Base-by-base conservation (phyloP, 2,113 vertebrate genomes). In the Prinia subflava region DNA sequence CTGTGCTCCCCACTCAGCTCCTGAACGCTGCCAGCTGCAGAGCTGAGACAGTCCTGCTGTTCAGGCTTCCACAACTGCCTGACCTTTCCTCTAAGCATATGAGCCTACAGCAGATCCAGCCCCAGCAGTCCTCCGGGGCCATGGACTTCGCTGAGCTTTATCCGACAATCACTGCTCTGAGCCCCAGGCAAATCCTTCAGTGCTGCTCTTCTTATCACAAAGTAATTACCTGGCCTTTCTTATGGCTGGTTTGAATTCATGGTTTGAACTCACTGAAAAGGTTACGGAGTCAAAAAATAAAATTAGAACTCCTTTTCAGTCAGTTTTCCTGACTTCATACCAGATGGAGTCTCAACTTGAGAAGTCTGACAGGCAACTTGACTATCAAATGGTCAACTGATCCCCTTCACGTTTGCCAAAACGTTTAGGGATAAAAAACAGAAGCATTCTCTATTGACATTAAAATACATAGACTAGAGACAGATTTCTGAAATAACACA, bases 171-270 rank as follows among this genome's bases (percentile, higher is more conserved):
- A 84, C 33, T 70, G 57, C 60, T 92, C 89, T 68, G 69, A 96
- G 95, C 92, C 82, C 27, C 73, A 53, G 73, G 94, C 80, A 96
- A 96, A 96, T 82, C 81, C 89, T 96, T 92, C 94, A 86, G 68
- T 70, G 75, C 68, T 82, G 44, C 71, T 87, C 44, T 57, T 75
- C 86, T 95, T 89, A 95, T 77, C 79, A 83, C 55, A 69, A 79
- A 78, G 88, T 63, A 94, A 95, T 94, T 94, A 94, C 91, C 70
- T 82, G 75, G 89, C 70, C 69, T 94, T 95, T 95, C 82, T 91
- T 93, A 64, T 33, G 73, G 53, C 47, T 5, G 0, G 64, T 77
- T 90, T 89, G 81, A 91, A 96, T 92, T 94, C 44, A 69, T 2
- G 49, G 33, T 33, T 63, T 62, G 79, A 95, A 95, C 65, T 90